These are phyloP conservation scores for Tragulus kanchil DNA, from an alignment of 2,113 vertebrate species.

Conservation along the genomic window DNA sequence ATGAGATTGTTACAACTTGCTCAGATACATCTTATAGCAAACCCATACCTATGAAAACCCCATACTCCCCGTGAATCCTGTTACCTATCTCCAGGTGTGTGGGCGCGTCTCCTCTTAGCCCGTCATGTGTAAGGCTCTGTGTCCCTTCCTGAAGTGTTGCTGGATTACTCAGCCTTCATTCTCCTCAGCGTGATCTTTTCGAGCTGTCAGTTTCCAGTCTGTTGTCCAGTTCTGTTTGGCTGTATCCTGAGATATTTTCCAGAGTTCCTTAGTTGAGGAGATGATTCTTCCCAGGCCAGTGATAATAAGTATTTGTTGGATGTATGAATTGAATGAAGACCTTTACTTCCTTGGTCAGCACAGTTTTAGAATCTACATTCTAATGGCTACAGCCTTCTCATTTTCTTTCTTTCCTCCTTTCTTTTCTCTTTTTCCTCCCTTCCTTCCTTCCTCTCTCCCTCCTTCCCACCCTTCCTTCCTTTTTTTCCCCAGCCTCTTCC, in stretches of 20 bases:
- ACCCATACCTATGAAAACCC: not conserved
- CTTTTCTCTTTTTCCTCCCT: not conserved
- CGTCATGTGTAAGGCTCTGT: not conserved
- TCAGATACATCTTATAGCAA: not conserved
- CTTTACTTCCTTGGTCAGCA: not conserved
- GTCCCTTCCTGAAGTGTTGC: not conserved
- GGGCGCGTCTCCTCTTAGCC: not conserved
- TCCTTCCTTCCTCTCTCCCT: fast-evolving
- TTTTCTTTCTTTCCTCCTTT: not conserved
- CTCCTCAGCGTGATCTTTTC: not conserved
- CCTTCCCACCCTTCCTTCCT: not conserved
- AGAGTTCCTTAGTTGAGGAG: not conserved
- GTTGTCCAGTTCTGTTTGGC: not conserved
- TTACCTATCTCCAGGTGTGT: not conserved
- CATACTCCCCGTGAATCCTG: not conserved
- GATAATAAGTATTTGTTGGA: not conserved
- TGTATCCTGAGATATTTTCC: not conserved
- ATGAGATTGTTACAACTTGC: not conserved
- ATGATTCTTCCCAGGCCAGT: not conserved
- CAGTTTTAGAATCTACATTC: not conserved
- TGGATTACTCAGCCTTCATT: not conserved
- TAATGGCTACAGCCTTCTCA: not conserved
- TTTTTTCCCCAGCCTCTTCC: no score
- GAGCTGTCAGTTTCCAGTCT: not conserved
- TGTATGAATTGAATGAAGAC: not conserved